Conservation (phyloP, 2,888 invertebrate species). For the Slavum lentiscoides region DNA sequence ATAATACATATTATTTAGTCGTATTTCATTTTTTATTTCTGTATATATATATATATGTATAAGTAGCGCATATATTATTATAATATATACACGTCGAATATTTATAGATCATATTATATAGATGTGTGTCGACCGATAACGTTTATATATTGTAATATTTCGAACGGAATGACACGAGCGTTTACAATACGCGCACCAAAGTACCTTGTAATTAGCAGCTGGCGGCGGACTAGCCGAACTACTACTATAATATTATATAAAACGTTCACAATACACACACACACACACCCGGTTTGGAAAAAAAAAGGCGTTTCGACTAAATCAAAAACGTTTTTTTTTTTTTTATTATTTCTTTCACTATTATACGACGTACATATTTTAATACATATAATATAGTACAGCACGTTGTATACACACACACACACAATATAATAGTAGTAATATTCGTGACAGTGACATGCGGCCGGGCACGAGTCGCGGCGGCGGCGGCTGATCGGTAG, state of each 20-base stretch:
- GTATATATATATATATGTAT: too few relatives aligned
- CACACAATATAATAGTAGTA: background rate
- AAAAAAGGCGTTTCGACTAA: constrained; percentile 44
- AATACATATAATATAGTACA: too few relatives aligned
- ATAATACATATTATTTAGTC: background rate
- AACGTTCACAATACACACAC: constrained; percentile 12
- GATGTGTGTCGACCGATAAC: constrained; percentile 45
- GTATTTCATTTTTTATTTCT: background rate
- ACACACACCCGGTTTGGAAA: constrained; percentile 34
- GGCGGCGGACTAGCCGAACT: constrained; percentile 6
- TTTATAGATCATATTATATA: too few relatives aligned
- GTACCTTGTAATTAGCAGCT: constrained; percentile 53
- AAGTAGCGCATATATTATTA: background rate
- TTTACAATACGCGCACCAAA: constrained; percentile 37
- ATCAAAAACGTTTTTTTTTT: constrained; percentile 38
- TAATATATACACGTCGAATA: constrained; percentile 2
- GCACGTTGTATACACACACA: background rate
- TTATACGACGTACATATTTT: too few relatives aligned
- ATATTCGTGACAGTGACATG: constrained; percentile 51
- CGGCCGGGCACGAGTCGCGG: constrained; percentile 18
- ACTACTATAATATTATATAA: too few relatives aligned
- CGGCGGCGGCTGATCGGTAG: constrained; percentile 31
- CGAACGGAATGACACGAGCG: constrained; percentile 50
- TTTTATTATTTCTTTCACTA: too few relatives aligned
- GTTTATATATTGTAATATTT: background rate